phyloP scores from a whole-genome alignment of 2,797 vertebrate species.

The Pipistrellus pygmaeus region DNA sequence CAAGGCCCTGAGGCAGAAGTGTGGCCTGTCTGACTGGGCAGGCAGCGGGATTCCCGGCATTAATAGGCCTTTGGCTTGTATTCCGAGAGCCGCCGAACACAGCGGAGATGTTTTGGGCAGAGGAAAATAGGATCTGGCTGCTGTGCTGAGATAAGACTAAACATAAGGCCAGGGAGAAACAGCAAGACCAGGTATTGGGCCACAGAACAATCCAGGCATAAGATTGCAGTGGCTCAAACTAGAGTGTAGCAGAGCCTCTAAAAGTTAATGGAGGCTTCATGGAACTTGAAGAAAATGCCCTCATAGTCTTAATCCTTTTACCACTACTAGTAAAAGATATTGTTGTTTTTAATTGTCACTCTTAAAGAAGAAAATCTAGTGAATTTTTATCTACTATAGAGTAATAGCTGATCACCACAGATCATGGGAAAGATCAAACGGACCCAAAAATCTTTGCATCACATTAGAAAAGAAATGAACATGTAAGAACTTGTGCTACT shows the following conservation, averaged over 20 bases:
- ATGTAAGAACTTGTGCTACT: background rate
- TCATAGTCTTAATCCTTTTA: background rate
- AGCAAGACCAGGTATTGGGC: background rate
- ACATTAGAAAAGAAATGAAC: background rate
- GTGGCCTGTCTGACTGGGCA: background rate
- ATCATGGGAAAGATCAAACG: background rate
- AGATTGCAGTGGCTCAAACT: no score
- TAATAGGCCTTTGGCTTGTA: background rate
- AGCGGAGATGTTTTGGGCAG: background rate
- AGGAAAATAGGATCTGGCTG: background rate
- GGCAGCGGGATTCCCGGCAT: background rate
- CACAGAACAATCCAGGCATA: background rate
- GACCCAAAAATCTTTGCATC: background rate
- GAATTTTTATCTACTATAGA: background rate
- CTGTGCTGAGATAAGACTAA: background rate
- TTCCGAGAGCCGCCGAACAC: background rate
- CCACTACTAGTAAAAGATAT: no score
- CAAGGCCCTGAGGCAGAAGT: background rate
- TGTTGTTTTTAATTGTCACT: background rate
- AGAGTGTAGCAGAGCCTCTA: background rate
- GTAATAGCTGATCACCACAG: background rate
- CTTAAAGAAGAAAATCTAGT: background rate
- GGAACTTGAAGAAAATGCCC: background rate
- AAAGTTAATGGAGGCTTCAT: background rate
- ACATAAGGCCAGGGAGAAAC: background rate